Evolutionary conservation across 2,888 invertebrate species (phyloP).

Genomic region (Minunthozetes semirufus): DNA sequence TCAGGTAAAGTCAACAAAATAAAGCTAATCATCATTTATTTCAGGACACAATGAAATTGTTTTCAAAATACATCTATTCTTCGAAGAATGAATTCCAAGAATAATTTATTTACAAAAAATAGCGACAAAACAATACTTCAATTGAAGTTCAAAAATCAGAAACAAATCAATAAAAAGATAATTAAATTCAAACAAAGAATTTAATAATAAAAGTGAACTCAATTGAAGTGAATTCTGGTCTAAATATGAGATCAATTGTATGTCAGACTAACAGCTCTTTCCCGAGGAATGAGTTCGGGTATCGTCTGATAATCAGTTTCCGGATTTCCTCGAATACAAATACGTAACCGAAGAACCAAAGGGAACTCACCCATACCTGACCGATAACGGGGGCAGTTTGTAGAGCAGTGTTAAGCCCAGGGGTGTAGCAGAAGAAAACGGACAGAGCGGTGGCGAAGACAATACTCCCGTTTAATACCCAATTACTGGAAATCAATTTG

Average conservation of each 20-base stretch:
- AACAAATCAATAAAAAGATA: too few species aligned
- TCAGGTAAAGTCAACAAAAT: too few species aligned
- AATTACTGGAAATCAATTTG: conserved; percentile 70
- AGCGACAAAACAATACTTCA: too few species aligned
- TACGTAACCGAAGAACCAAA: conserved; percentile 23
- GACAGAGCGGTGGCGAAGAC: conserved; percentile 90
- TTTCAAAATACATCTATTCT: too few species aligned
- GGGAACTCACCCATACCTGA: not conserved
- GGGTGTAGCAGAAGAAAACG: conserved; percentile 91
- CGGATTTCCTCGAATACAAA: conserved; percentile 22
- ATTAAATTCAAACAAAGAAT: too few species aligned
- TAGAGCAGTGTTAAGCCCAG: conserved; percentile 75
- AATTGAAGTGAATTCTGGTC: too few species aligned
- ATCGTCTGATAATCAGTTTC: conserved; percentile 25
- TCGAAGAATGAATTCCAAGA: too few species aligned
- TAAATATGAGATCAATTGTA: not conserved
- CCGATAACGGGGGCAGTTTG: not conserved
- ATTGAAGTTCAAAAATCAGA: too few species aligned
- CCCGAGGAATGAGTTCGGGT: conserved; percentile 25
- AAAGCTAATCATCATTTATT: too few species aligned
- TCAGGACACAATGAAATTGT: too few species aligned
- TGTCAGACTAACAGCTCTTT: not conserved
- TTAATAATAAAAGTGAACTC: too few species aligned
- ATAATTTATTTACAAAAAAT: too few species aligned
- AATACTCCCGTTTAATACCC: conserved; percentile 92